Evolutionary conservation across 2,797 vertebrate species (phyloP), one percentile per base, ranked within the genome.

Genomic region (Mormyrus hasselquistii): DNA sequence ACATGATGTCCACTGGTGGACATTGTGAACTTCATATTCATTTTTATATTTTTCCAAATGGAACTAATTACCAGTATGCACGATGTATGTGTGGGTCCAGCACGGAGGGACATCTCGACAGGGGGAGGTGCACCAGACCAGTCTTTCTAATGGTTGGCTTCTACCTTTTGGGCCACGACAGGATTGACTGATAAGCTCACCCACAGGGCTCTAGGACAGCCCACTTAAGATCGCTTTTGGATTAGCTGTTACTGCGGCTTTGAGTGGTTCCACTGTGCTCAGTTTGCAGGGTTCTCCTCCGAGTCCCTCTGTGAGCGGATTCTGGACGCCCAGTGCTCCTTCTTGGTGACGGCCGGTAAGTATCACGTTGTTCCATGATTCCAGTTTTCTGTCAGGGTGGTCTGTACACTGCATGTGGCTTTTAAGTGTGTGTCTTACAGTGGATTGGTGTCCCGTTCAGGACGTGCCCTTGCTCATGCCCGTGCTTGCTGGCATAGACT

Each of bases 201-300:
- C 62, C 62, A 34, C 1, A 3, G 62, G 62, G 65, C 22, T 65
- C 62, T 25, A 29, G 62, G 22, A 65, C 62, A 22, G 62, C 25
- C 22, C 25, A 29, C 62, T 29, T 65, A 65, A 65, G 62, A 25
- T 29, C 3, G 3, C 9, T 12, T 65, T 65, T 65, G 22, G 62
- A 65, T 25, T 65, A 25, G 8, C 65, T 69, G 25, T n/a, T 16
- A 79, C 34, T 79, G 14, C 38, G 73, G 10, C 5, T 49, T 87
- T 88, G 86, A 89, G 73, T 38, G 50, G 22, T 38, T 82, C 2
- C 16, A 73, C 41, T 90, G n/a, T 90, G 19, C 89, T 89, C 92
- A 97, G 96, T 97, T 97, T 94, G 96, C 96, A 92, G 96, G 96
- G n/a, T 97, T 96, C 91, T 97, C 96, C 73, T 93, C 95, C 0